Conservation (phyloP, 2,113 vertebrate genomes). For the Erythrolamprus reginae region DNA sequence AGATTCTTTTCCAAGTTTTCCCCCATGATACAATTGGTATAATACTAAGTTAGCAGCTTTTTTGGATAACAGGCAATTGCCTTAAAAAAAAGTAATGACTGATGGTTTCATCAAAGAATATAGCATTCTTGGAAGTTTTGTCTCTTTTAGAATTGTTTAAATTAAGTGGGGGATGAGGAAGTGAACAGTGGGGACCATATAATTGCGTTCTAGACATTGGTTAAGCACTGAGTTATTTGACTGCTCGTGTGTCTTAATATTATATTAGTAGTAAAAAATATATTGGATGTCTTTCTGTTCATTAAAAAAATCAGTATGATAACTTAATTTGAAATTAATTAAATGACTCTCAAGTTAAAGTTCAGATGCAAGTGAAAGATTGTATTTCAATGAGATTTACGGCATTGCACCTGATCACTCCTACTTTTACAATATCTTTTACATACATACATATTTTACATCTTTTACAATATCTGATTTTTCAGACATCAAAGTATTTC, state of each 20-base stretch:
- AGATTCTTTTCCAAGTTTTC: constrained; percentile 49
- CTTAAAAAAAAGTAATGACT: not conserved
- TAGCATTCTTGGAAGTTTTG: not conserved
- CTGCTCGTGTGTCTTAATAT: too few species aligned
- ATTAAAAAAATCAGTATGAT: not conserved
- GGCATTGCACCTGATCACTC: not conserved
- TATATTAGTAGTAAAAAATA: not conserved
- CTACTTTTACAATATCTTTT: too few species aligned
- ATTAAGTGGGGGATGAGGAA: not conserved
- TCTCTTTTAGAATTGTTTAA: not conserved
- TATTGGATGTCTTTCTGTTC: not conserved
- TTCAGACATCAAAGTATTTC: not conserved
- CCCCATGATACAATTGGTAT: not conserved
- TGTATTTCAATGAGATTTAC: not conserved
- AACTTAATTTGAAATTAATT: not conserved
- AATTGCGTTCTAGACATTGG: not conserved
- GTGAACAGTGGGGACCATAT: not conserved
- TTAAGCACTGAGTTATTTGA: not conserved
- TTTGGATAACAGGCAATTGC: not conserved
- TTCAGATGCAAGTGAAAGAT: not conserved
- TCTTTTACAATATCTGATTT: not conserved
- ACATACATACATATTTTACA: too few species aligned
- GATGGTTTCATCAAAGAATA: not conserved
- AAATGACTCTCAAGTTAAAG: not conserved
- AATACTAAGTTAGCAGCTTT: not conserved